Evolutionary conservation across 2,797 vertebrate species (phyloP), one percentile per base, ranked within the genome.

Genomic region (Neosilurus mollespiculum): DNA sequence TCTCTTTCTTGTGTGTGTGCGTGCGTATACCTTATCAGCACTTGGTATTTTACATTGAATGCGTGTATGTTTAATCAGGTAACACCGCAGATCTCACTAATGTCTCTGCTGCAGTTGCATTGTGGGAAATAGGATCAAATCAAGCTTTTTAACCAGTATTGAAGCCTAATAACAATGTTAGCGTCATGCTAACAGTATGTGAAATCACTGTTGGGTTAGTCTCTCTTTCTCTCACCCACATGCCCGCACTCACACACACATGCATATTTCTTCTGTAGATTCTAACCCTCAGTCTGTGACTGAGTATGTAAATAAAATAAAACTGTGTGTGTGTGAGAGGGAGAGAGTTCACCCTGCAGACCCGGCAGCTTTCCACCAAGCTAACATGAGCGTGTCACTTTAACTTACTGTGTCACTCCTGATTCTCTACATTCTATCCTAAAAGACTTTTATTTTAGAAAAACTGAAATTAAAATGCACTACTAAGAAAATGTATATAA

Each of bases 401-500:
- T 37, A 18, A 59, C 73, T 7, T 30, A 26, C 70, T 0, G 10
- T 22, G 26, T n/a, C 14, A 0, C 14, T n/a, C 8, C 37, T 51
- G 37, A 64, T 51, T 64, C 14, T 62, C 37, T 51, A 49, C 15
- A 64, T n/a, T 78, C 59, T 22, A 76, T 34, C 54, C 26, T 22
- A 34, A 54, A 26, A 34, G 1, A 14, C 8, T 75, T 43, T 64
- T 64, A 16, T 64, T 64, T 64, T 11, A 51, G 9, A 51, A 26
- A 49, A 64, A 14, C 5, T 24, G n/a, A 78, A 9, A 64, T 64
- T 64, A 62, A 92, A 88, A 56, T 94, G 92, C 92, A 93, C 93
- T 94, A 92, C 91, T 91, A 79, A 91, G 59, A 85, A 90, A 88
- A 81, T 88, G 83, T 90, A 80, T 70, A 88, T 89, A 72, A 88